A percentile compares a stretch with the other conserved stretches of the same genome.
These are phyloP conservation scores for Pristionchus fissidentatus DNA, from an alignment of 2,888 invertebrate genomes.

Conservation along the genomic window DNA sequence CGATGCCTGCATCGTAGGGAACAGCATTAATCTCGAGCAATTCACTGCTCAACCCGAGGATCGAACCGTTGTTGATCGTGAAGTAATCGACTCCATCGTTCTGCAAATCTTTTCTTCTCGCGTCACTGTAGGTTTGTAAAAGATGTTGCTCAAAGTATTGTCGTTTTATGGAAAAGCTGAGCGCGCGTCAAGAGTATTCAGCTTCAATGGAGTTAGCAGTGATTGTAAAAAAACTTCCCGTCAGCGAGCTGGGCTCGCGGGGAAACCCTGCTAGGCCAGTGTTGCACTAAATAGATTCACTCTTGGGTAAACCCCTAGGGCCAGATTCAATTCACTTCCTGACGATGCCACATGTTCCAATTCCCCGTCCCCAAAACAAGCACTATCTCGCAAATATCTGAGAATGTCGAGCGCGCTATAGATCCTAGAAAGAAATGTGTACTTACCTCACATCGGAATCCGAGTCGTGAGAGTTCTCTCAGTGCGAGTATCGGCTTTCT, in stretches of 20 bases:
- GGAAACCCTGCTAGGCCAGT: no score
- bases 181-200: not conserved
- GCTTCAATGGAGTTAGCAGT: no score
- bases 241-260: no score
- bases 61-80: slow-evolving; percentile 47
- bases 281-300: no score
- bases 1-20: slow-evolving; percentile 25
- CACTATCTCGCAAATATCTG: no score
- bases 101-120: slow-evolving; percentile 1
- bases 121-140: not conserved
- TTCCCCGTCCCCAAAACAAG: no score
- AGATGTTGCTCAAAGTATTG: not conserved
- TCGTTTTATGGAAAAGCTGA: not conserved
- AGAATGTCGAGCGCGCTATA: no score
- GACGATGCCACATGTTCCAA: no score
- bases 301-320: no score
- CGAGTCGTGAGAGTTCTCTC: not conserved
- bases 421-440: no score
- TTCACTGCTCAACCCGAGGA: slow-evolving; percentile 40
- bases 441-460: slow-evolving; percentile 44
- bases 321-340: no score
- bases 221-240: no score
- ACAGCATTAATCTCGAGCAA: slow-evolving; percentile 44
- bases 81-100: slow-evolving; percentile 47
- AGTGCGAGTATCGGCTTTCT: slow-evolving; percentile 40